Base-by-base conservation (phyloP, 2,113 vertebrate genomes). In the Buteo buteo region DNA sequence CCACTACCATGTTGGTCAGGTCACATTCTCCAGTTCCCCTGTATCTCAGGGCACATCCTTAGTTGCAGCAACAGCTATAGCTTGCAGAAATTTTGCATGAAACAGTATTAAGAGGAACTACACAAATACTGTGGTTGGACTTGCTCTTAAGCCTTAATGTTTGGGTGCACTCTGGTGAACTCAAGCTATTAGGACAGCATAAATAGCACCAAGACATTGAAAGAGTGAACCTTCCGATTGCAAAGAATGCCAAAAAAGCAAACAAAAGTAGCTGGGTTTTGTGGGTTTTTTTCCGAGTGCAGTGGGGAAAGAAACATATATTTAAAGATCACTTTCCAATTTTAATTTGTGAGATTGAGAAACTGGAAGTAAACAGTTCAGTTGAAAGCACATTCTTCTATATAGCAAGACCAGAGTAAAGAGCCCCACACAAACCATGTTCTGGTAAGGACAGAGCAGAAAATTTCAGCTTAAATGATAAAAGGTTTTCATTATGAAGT, bases 11-110 rank as follows among this genome's bases (percentile, higher is more conserved):
- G 0, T 62, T 32, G 55, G 18, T 71, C 36, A 70, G 42, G 34
- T 67, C 0, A 0, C 42, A 15, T 47, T 80, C 49, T 82, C 59
- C 59, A 24, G 20, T 21, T 62, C 2, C 3, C 6, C 26, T 19
- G 8, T n/a, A 40, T 16, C 61, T 88, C 69, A 55, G 18, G 32
- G 73, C 64, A 55, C 31, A 49, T 36, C 34, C 72, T 49, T 9
- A 58, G 21, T 26, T 80, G 54, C 36, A 65, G 67, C 59, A 93
- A 72, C 31, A 82, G 49, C 13, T 38, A 57, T 0, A 54, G n/a
- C 24, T 36, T 52, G 38, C n/a, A 86, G 67, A 71, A 83, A 47
- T 70, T 73, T 66, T 66, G 29, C 26, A 44, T 45, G 34, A 47
- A 88, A 76, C 20, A 62, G 15, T 62, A 71, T 49, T 67, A 31